These are phyloP conservation scores for Nanorana parkeri DNA, from an alignment of 2,113 vertebrate genomes.

Conservation along the genomic window DNA sequence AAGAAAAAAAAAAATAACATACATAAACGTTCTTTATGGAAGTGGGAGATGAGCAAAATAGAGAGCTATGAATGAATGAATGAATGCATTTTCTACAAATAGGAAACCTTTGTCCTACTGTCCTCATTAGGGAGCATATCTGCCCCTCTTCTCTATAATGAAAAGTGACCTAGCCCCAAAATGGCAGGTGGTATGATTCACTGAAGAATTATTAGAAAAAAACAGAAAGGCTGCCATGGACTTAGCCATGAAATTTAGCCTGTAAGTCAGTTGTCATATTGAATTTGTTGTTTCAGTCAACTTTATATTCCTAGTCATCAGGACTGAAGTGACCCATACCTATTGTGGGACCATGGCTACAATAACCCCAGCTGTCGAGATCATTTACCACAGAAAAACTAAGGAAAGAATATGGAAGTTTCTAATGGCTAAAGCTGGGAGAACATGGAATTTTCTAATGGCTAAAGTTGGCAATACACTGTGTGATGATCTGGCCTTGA, in stretches of 20 bases:
- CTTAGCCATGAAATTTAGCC: neutral
- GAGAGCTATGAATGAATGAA: constrained; percentile 29
- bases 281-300: neutral
- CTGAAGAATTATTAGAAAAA: constrained; percentile 18
- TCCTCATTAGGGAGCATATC: constrained; percentile 30
- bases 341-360: neutral
- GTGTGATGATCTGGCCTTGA: too few species aligned
- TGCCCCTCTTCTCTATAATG: constrained; percentile 36
- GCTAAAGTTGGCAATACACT: too few species aligned
- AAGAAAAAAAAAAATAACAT: constrained; percentile 20
- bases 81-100: constrained; percentile 38
- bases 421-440: too few species aligned
- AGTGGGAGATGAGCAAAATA: constrained; percentile 20
- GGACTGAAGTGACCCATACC: neutral
- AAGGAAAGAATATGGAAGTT: too few species aligned
- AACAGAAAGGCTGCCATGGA: constrained; percentile 4
- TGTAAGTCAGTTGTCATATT: neutral
- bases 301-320: neutral
- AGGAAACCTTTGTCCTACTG: constrained; percentile 6
- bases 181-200: constrained; percentile 42
- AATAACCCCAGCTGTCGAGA: too few species aligned
- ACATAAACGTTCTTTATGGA: neutral
- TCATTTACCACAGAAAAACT: too few species aligned
- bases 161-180: constrained; percentile 45
- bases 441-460: too few species aligned